Evolutionary conservation across 2,888 invertebrate genomes (phyloP).

Genomic region (Sinotaia quadrata): DNA sequence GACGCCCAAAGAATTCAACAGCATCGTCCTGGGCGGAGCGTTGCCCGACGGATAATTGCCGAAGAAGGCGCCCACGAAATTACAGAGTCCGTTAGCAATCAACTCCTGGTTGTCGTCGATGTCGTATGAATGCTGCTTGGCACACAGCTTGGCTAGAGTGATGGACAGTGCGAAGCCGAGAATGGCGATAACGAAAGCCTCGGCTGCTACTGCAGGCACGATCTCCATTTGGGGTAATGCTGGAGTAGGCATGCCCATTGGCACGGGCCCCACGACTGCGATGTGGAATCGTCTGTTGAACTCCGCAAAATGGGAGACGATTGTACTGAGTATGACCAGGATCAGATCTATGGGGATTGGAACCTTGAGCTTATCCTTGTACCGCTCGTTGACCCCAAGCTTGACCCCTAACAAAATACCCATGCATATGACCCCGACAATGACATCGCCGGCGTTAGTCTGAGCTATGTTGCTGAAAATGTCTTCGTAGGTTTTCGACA

Average conservation of each 20-base stretch:
- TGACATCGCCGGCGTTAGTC: slow-evolving; percentile 13
- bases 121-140: slow-evolving; percentile 70
- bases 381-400: slow-evolving; percentile 62
- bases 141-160: slow-evolving; percentile 71
- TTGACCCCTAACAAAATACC: slow-evolving; percentile 20
- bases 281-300: slow-evolving; percentile 48
- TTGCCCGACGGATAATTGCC: slow-evolving; percentile 37
- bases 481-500: slow-evolving; percentile 17
- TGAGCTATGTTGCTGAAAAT: slow-evolving; percentile 22
- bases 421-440: slow-evolving; percentile 22
- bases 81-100: slow-evolving; percentile 71
- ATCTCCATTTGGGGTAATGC: slow-evolving; percentile 55
- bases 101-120: slow-evolving; percentile 72
- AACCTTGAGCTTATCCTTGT: slow-evolving; percentile 58
- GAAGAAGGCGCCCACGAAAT: slow-evolving; percentile 70
- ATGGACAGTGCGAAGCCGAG: slow-evolving; percentile 66
- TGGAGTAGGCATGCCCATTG: slow-evolving; percentile 62
- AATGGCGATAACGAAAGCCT: slow-evolving; percentile 65
- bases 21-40: slow-evolving; percentile 67
- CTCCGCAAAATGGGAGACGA: slow-evolving; percentile 53
- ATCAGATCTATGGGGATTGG: slow-evolving; percentile 70
- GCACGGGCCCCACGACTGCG: slow-evolving; percentile 56
- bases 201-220: slow-evolving; percentile 51
- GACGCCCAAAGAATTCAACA: slow-evolving; percentile 65
- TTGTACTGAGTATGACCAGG: slow-evolving; percentile 60